Base-by-base conservation (phyloP, 2,797 vertebrate genomes). In the Taeniopygia guttata region DNA sequence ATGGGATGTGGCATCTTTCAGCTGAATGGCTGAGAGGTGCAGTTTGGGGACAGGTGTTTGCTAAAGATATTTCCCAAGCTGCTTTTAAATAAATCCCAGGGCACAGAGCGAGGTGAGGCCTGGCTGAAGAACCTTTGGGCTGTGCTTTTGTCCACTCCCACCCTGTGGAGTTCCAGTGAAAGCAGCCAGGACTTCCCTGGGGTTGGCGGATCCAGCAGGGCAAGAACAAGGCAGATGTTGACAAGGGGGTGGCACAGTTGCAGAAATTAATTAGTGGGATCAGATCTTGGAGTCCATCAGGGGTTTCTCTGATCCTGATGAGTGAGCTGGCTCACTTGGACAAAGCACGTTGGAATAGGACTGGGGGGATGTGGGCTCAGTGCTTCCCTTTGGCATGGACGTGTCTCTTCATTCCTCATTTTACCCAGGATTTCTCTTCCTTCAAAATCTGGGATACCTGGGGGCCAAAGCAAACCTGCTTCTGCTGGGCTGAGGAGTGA, bases 311-410 rank as follows among this genome's bases (percentile, higher is more conserved):
- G 46, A 5, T 11, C 34, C 9, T 12, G 40, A 4, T 4, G 56
- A 7, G 30, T 0, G 4, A 42, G 38, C 38, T 48, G 29, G 14
- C 22, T 81, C 34, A 5, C 48, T 7, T 27, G 5, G 38, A 15
- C 16, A 38, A 26, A 58, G 54, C 18, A 9, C 3, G 0, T 2
- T 7, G 45, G 29, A 34, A 14, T 1, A 7, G 20, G 69, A 13
- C 0, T 54, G 1, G 7, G 34, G 0, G 0, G 3, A 13, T 7
- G 30, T 21, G 48, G 78, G 42, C 42, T 48, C 54, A 2, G 2
- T 4, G 55, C 69, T 69, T 21, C 15, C 46, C 73, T 64, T n/a
- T 55, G n/a, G 2, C 36, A 4, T 2, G 32, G 75, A 22, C 11
- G 4, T 1, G 14, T 8, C 3, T 5, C 78, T 59, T 36, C 18